Percentiles rank a stretch among this genome's conserved stretches.
Conservation (phyloP, 2,113 vertebrate genomes). For the Oxygymnocypris stewartii region DNA sequence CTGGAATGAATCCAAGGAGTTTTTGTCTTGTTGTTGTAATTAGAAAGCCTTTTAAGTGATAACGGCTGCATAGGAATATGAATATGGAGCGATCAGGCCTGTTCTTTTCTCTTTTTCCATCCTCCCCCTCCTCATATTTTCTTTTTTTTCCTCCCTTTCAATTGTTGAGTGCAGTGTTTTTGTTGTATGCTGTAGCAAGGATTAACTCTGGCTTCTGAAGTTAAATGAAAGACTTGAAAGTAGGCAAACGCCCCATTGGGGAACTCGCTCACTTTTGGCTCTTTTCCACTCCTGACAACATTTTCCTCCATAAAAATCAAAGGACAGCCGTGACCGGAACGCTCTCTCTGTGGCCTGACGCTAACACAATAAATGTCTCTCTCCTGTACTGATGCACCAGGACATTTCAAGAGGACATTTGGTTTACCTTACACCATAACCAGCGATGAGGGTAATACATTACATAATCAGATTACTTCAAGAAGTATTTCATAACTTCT, state of each 20-base stretch:
- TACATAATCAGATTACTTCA: neutral
- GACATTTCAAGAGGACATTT: neutral
- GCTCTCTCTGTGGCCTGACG: slow-evolving; percentile 30
- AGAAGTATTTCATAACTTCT: neutral
- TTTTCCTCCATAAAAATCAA: slow-evolving; percentile 54
- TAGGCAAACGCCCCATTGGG: slow-evolving; percentile 61
- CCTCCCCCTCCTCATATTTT: slow-evolving; percentile 50
- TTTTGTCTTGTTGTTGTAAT: slow-evolving; percentile 99
- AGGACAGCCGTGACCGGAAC: slow-evolving; percentile 56
- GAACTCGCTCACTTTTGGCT: slow-evolving; percentile 62
- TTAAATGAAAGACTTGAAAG: slow-evolving; percentile 87
- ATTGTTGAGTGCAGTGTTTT: slow-evolving; percentile 96
- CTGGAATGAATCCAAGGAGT: slow-evolving; percentile 99
- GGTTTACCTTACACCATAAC: neutral
- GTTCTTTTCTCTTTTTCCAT: slow-evolving; percentile 66
- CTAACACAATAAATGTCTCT: slow-evolving; percentile 34
- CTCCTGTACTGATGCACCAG: slow-evolving; percentile 24
- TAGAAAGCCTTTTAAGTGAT: slow-evolving; percentile 99
- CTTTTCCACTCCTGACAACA: slow-evolving; percentile 61
- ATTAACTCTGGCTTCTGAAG: slow-evolving; percentile 94
- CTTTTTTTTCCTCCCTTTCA: slow-evolving; percentile 74
- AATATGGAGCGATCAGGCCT: slow-evolving; percentile 98
- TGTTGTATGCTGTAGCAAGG: slow-evolving; percentile 89
- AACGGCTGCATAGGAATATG: slow-evolving; percentile 99
- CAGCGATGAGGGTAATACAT: neutral